A percentile compares a stretch with the other conserved stretches of the same genome.
Evolutionary conservation across 2,797 vertebrate genomes (phyloP).

Genomic region (Hippoglossus hippoglossus): DNA sequence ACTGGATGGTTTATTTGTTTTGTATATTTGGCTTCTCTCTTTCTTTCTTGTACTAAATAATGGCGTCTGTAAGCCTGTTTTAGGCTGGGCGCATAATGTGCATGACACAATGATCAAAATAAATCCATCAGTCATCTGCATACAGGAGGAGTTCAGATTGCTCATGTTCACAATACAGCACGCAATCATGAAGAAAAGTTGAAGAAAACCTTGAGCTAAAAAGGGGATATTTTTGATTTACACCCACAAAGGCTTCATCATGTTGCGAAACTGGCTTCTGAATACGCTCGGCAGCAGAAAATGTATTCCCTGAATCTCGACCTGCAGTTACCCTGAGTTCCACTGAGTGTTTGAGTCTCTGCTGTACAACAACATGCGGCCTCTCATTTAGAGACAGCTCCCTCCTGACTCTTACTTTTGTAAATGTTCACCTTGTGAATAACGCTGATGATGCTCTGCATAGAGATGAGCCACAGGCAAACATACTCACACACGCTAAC

Average conservation of each 20-base stretch:
- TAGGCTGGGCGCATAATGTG: too few species aligned
- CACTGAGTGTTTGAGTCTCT: constrained; percentile 39
- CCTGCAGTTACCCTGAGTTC: constrained; percentile 5
- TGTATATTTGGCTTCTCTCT: too few species aligned
- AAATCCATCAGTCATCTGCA: too few species aligned
- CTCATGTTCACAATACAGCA: background rate
- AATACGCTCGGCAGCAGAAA: background rate
- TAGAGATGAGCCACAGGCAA: background rate
- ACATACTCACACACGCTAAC: constrained; percentile 5
- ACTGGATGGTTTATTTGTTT: too few species aligned
- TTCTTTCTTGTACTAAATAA: too few species aligned
- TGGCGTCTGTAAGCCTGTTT: too few species aligned
- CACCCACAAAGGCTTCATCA: constrained; percentile 2
- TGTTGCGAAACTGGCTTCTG: background rate
- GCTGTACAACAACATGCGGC: constrained; percentile 26
- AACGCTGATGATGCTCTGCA: background rate
- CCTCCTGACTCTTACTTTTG: constrained; percentile 17
- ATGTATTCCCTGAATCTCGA: background rate
- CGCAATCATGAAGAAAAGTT: background rate
- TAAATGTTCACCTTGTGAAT: constrained; percentile 27
- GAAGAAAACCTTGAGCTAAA: constrained; percentile 1
- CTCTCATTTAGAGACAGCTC: constrained; percentile 43
- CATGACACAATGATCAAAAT: too few species aligned
- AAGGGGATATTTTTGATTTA: constrained; percentile 25
- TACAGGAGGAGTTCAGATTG: too few species aligned